Percentiles rank a stretch among this genome's conserved stretches.
These are phyloP conservation scores for Phycodurus eques DNA, from an alignment of 2,113 vertebrate genomes.

Conservation along the genomic window DNA sequence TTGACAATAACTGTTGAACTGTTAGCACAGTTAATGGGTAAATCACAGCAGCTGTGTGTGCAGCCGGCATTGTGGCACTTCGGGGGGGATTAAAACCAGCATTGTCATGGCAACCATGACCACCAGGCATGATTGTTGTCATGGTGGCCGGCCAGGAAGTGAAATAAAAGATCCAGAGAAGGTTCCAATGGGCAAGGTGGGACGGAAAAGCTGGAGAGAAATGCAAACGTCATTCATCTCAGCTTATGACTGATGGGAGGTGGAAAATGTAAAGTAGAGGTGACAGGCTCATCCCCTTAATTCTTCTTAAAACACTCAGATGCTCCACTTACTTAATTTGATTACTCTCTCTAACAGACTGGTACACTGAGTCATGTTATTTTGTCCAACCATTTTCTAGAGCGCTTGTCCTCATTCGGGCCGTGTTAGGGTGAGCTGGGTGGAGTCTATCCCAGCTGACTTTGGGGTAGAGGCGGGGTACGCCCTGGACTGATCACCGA, in stretches of 20 bases:
- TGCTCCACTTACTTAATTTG: slow-evolving; percentile 4
- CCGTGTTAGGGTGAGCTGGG: too few relatives aligned
- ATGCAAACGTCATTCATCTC: not conserved
- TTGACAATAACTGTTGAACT: not conserved
- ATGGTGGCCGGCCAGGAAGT: not conserved
- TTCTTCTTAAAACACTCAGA: not conserved
- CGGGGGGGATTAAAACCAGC: not conserved
- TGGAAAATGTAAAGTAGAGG: not conserved
- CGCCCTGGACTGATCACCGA: not conserved
- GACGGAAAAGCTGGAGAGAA: not conserved
- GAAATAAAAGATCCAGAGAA: not conserved
- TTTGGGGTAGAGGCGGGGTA: not conserved
- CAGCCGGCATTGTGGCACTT: not conserved
- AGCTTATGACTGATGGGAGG: not conserved
- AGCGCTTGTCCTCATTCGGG: not conserved
- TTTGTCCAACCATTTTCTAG: not conserved
- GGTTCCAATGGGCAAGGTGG: not conserved
- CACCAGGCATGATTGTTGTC: not conserved
- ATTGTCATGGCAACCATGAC: slow-evolving; percentile 5
- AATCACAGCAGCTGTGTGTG: not conserved
- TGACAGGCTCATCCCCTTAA: slow-evolving; percentile 7
- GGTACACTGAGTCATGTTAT: not conserved
- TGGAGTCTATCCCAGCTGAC: not conserved
- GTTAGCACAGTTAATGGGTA: not conserved
- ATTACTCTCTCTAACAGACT: not conserved